A percentile compares a stretch with the other conserved stretches of the same genome.
Conservation (phyloP, 1,140 invertebrate species). For the Paralvinella palmiformis region DNA sequence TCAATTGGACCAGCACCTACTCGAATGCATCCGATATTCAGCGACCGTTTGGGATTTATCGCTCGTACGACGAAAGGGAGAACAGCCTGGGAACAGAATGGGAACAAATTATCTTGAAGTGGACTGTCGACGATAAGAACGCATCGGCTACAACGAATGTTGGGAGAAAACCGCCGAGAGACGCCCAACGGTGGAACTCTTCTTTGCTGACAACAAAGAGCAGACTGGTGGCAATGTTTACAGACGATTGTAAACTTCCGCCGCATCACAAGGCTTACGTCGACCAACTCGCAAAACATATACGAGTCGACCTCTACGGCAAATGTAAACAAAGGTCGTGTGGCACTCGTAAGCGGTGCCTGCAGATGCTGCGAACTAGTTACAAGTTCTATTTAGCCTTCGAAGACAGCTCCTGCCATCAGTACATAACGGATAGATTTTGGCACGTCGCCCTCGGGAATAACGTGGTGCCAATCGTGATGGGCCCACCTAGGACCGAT, state of each 20-base stretch:
- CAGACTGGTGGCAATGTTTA: background rate
- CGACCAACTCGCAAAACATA: background rate
- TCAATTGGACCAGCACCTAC: no score
- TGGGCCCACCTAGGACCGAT: background rate
- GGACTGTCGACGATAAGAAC: no score
- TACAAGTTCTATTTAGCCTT: background rate
- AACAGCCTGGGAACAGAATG: no score
- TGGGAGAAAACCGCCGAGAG: no score
- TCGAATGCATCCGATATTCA: no score
- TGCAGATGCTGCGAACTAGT: background rate
- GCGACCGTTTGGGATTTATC: no score
- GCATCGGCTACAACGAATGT: no score
- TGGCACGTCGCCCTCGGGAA: background rate
- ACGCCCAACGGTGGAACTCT: no score
- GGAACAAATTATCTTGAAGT: no score
- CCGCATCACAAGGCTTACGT: background rate
- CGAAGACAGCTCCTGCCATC: background rate
- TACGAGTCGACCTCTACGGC: background rate
- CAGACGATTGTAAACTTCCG: background rate
- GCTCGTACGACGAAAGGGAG: no score
- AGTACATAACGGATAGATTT: background rate
- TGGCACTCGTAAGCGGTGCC: background rate
- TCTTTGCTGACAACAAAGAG: background rate
- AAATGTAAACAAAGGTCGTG: background rate
- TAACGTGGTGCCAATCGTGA: background rate